phyloP scores from a whole-genome alignment of 1,140 invertebrate genomes.

The Neodiprion virginianus region DNA sequence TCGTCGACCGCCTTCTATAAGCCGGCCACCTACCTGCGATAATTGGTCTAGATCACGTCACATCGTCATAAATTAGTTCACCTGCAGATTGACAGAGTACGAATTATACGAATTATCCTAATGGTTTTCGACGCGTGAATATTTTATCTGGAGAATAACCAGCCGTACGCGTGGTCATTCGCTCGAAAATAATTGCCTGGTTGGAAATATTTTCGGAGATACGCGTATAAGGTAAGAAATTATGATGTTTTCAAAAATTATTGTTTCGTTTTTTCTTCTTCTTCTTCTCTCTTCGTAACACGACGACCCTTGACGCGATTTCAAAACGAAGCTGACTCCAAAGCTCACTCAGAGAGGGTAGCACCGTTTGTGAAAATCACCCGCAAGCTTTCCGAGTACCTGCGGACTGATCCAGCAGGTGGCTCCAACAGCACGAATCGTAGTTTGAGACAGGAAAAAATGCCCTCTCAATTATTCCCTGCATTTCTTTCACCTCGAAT shows the following conservation, averaged over 20 bases:
- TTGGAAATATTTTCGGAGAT: too few relatives aligned
- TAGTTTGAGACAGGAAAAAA: background rate
- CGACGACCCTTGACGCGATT: background rate
- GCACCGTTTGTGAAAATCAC: background rate
- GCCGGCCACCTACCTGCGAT: background rate
- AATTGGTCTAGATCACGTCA: background rate
- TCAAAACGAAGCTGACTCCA: background rate
- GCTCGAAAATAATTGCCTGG: too few relatives aligned
- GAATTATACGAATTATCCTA: conserved; percentile 3
- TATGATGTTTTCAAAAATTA: too few relatives aligned
- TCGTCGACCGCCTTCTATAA: too few relatives aligned
- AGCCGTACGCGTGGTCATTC: too few relatives aligned
- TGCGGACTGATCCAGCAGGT: background rate
- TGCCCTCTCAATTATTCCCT: too few relatives aligned
- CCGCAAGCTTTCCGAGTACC: background rate
- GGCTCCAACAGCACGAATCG: background rate
- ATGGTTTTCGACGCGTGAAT: background rate
- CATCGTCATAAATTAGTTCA: background rate
- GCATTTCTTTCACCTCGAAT: too few relatives aligned
- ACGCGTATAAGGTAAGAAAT: too few relatives aligned
- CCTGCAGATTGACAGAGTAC: background rate
- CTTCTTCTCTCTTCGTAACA: background rate
- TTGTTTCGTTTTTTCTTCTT: background rate
- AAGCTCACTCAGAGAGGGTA: background rate
- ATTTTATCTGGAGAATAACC: background rate